Evolutionary conservation across 2,888 invertebrate species (phyloP).

Genomic region (Platycheirus rosarum): DNA sequence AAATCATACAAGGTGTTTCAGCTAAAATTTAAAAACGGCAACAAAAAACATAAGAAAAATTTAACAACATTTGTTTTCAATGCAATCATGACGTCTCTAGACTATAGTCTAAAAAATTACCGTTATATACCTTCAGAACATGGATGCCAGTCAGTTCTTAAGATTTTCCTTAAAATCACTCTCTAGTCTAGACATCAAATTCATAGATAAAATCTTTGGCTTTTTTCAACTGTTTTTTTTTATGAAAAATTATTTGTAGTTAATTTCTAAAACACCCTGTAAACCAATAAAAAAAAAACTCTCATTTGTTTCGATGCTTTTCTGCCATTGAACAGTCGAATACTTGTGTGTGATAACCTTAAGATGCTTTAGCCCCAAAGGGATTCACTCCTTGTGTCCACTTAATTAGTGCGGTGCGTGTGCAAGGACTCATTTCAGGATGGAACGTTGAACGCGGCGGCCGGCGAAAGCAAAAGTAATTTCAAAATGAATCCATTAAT

Average conservation of each 20-base stretch:
- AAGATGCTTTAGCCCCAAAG: conserved; percentile 18
- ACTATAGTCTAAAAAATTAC: no score
- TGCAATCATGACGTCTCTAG: no score
- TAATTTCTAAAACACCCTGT: conserved; percentile 14
- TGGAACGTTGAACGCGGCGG: background rate
- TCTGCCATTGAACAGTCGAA: conserved; percentile 4
- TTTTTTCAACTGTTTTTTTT: no score
- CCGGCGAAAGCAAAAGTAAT: conserved; percentile 55
- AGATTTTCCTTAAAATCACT: no score
- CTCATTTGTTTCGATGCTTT: conserved; percentile 1
- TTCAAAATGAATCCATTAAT: conserved; percentile 71
- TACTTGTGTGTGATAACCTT: conserved; percentile 31
- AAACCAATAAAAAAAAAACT: background rate
- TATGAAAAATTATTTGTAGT: no score
- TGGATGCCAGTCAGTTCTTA: no score
- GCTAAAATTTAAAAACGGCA: background rate
- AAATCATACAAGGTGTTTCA: conserved; percentile 15
- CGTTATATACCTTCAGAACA: no score
- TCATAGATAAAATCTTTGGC: no score
- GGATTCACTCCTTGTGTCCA: conserved; percentile 54
- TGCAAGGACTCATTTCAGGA: conserved; percentile 53
- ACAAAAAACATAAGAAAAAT: no score
- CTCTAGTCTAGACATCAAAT: no score
- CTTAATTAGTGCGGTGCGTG: conserved; percentile 69
- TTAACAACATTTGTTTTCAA: no score